Conservation (phyloP, 2,888 invertebrate genomes). For the Acanthosepion lycidas region DNA sequence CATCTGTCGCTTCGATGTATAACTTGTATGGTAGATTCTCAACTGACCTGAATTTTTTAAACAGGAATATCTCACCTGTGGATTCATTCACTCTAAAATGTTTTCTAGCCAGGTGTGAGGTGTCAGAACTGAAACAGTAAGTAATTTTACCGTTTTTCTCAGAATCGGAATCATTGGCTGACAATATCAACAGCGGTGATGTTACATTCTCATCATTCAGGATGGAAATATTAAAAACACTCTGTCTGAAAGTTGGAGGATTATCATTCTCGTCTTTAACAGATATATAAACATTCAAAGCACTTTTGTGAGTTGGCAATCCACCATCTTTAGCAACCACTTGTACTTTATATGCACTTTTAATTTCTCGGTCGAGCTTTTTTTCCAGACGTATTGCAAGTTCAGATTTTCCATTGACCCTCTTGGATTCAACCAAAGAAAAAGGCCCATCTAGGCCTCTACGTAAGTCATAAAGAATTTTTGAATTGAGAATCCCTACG, state of each 20-base stretch:
- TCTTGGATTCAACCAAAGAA: neutral
- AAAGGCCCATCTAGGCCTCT: neutral
- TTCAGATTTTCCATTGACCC: neutral
- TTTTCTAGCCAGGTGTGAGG: neutral
- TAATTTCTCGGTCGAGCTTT: neutral
- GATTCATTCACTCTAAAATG: neutral
- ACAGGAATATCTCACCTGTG: neutral
- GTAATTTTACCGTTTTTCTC: neutral
- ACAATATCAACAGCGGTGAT: neutral
- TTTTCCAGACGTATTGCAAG: neutral
- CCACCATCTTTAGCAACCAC: neutral
- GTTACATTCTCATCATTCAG: neutral
- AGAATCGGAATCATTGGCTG: neutral
- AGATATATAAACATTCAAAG: neutral
- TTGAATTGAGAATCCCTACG: neutral
- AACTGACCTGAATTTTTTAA: neutral
- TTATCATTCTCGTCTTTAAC: neutral
- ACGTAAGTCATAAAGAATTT: neutral
- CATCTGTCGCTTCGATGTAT: neutral
- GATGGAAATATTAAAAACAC: neutral
- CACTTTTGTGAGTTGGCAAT: too few species aligned
- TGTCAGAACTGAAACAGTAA: neutral
- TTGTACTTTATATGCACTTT: neutral
- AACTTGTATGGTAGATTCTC: neutral
- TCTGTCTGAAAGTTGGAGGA: neutral